These are phyloP conservation scores for Melangyna quadrimaculata DNA, from an alignment of 2,888 invertebrate genomes.

Conservation along the genomic window DNA sequence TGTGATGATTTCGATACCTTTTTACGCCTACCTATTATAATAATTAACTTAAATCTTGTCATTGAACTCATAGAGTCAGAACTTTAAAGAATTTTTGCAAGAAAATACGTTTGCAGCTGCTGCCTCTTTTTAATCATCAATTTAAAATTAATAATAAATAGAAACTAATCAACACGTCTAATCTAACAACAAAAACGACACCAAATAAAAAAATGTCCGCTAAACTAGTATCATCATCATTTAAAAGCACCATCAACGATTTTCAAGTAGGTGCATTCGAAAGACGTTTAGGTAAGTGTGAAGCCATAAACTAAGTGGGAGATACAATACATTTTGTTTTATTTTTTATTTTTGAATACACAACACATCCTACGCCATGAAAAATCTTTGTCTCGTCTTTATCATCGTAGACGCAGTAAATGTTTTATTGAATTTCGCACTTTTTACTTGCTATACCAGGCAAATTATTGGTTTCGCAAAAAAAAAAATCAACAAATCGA, in stretches of 20 bases:
- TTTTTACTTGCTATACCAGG: neutral
- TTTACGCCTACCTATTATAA: neutral
- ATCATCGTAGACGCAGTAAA: neutral
- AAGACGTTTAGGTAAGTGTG: constrained; percentile 83
- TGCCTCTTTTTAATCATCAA: neutral
- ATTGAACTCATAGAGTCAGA: neutral
- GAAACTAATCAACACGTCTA: neutral
- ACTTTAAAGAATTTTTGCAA: neutral
- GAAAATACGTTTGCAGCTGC: neutral
- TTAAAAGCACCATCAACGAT: constrained; percentile 77
- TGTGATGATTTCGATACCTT: constrained; percentile 54
- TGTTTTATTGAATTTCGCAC: constrained; percentile 21
- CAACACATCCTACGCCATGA: constrained; percentile 20
- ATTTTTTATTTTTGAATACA: neutral
- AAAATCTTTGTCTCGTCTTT: neutral
- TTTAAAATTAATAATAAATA: neutral
- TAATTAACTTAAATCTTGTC: neutral
- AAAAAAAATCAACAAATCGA: neutral
- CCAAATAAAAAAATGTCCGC: constrained; percentile 55
- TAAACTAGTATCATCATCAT: constrained; percentile 79
- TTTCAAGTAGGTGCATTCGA: constrained; percentile 82
- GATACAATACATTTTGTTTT: neutral
- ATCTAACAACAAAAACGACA: neutral
- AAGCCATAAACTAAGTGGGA: constrained; percentile 36
- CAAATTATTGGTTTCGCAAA: neutral